phyloP scores from a whole-genome alignment of 2,888 invertebrate genomes.

The Neria commutata region DNA sequence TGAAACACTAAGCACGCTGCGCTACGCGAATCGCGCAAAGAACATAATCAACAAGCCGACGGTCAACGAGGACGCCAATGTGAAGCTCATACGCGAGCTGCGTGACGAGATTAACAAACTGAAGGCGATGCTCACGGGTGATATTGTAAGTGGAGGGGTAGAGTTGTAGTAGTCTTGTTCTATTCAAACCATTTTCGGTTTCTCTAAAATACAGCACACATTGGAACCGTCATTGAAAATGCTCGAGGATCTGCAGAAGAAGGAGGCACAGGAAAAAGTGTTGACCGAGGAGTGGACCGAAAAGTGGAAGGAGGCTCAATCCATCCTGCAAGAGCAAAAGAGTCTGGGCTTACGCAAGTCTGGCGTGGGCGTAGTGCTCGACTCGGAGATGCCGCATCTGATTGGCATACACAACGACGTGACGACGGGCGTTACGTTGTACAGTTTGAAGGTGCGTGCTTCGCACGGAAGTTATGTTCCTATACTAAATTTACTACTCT shows the following conservation, averaged over 20 bases:
- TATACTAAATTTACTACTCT: neutral
- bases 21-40: constrained; percentile 89
- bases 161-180: neutral
- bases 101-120: constrained; percentile 84
- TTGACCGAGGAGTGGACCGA: constrained; percentile 92
- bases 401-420: constrained; percentile 92
- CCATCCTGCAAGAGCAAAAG: constrained; percentile 85
- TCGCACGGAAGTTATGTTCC: no score
- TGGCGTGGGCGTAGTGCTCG: constrained; percentile 85
- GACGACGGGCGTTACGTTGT: constrained; percentile 89
- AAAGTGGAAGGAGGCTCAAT: constrained; percentile 90
- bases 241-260: constrained; percentile 84
- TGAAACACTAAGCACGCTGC: constrained; percentile 83
- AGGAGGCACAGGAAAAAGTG: constrained; percentile 88
- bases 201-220: constrained; percentile 62
- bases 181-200: neutral
- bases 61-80: constrained; percentile 89
- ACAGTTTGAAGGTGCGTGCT: constrained; percentile 78
- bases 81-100: constrained; percentile 83
- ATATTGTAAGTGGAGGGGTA: constrained; percentile 64
- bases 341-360: constrained; percentile 86
- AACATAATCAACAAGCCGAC: constrained; percentile 91
- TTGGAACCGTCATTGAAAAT: constrained; percentile 70
- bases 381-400: constrained; percentile 90
- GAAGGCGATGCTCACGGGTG: constrained; percentile 74